phyloP scores from a whole-genome alignment of 2,888 invertebrate genomes.

The Acheta domesticus region DNA sequence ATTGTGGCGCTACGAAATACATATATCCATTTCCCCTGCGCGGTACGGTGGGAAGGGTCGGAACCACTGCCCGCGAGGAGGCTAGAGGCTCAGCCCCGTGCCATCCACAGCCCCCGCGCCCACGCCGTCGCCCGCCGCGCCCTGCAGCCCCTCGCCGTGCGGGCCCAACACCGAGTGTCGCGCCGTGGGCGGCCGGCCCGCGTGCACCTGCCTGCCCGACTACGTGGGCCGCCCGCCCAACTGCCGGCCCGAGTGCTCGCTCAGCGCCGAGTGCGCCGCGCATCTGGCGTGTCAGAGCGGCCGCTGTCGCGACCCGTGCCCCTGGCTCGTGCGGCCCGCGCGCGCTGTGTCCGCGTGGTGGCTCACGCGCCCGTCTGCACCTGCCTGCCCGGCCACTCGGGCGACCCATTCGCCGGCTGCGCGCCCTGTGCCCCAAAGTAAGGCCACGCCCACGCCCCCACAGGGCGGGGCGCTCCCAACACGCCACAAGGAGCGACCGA shows the following conservation, averaged over 20 bases:
- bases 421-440: neutral
- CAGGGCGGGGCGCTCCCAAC: slow-evolving; percentile 50
- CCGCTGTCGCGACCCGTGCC: slow-evolving; percentile 70
- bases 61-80: neutral
- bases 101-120: slow-evolving; percentile 19
- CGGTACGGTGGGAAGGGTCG: too few relatives aligned
- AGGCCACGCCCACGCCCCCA: neutral
- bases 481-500: too few relatives aligned
- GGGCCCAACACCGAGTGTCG: slow-evolving; percentile 74
- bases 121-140: slow-evolving; percentile 51
- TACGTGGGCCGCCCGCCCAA: slow-evolving; percentile 62
- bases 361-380: slow-evolving; percentile 72
- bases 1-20: too few relatives aligned
- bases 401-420: slow-evolving; percentile 43
- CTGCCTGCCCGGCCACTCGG: slow-evolving; percentile 60
- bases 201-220: slow-evolving; percentile 55
- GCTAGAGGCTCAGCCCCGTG: neutral
- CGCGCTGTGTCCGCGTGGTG: slow-evolving; percentile 65
- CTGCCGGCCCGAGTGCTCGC: slow-evolving; percentile 72
- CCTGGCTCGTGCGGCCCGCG: slow-evolving; percentile 71
- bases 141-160: slow-evolving; percentile 70
- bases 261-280: slow-evolving; percentile 69
- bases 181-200: slow-evolving; percentile 55
- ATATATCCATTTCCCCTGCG: too few relatives aligned
- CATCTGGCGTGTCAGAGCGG: slow-evolving; percentile 59